Base-by-base conservation (phyloP, 2,113 vertebrate species). In the Takifugu bimaculatus region DNA sequence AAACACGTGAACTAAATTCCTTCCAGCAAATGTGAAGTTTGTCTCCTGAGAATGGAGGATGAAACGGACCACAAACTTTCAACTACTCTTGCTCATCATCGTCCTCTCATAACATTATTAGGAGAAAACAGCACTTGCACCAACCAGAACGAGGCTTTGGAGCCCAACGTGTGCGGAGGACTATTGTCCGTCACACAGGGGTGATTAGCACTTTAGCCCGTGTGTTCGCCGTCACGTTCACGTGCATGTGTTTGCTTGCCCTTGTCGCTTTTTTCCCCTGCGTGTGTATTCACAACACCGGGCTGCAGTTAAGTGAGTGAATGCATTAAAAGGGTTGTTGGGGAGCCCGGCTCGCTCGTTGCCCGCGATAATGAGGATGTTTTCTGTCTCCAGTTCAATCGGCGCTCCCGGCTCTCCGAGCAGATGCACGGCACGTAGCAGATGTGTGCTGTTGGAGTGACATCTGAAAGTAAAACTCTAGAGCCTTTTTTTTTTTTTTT, bases 371-470 rank as follows among this genome's bases (percentile, higher is more conserved):
- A 91, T 91, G 89, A 92, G 87, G 85, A 89, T 87, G 82, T 85
- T 90, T 91, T 87, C 87, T 89, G 83, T 89, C 83, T 80, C 77
- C 79, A 82, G 83, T 91, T 90, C 85, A 90, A 86, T 87, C 85
- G 65, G 70, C 59, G 50, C 63, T 64, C 50, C 29, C 72, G n/a
- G 64, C 77, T 87, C 73, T 75, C 77, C 79, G 67, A 90, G 87
- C 91, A 91, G 89, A 91, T 88, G 90, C 81, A 87, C 74, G 51
- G 72, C 84, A 74, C 69, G 61, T 79, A 87, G 88, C 90, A 91
- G 90, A 90, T 91, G 90, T 90, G 87, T 86, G 84, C 85, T 77
- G 61, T 90, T 91, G 91, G 90, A 91, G 78, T 85, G 83, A 89
- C 89, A 90, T 91, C 90, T 90, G 87, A 91, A 87, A 90, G 80